phyloP scores from a whole-genome alignment of 2,797 vertebrate species.

The Onychomys torridus region DNA sequence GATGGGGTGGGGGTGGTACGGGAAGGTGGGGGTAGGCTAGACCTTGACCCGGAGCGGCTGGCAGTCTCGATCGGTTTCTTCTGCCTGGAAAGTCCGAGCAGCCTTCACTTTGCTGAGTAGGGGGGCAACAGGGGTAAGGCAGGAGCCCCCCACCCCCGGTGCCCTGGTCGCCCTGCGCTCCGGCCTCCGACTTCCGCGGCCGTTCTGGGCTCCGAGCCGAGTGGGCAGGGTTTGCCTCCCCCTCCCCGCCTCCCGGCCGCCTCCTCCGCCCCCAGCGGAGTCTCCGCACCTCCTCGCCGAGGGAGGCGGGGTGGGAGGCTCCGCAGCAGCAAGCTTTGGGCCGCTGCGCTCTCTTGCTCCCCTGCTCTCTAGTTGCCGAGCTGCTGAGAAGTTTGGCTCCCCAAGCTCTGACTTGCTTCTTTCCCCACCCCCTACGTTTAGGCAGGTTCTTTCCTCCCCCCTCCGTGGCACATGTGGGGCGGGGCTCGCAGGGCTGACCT shows the following conservation, averaged over 20 bases:
- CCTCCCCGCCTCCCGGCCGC: constrained; percentile 70
- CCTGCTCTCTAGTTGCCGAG: neutral
- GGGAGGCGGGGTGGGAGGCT: constrained; percentile 79
- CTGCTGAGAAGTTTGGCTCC: constrained; percentile 72
- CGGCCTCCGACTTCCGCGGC: constrained; percentile 71
- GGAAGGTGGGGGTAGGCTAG: neutral
- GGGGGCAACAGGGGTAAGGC: constrained; percentile 56
- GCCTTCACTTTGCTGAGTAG: constrained; percentile 33
- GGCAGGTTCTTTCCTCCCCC: neutral
- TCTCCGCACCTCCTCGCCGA: constrained; percentile 67
- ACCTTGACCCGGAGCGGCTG: constrained; percentile 54
- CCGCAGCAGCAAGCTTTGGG: constrained; percentile 24
- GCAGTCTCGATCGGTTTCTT: neutral
- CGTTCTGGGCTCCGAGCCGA: constrained; percentile 75
- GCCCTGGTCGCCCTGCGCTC: constrained; percentile 73
- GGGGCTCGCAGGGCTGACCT: neutral
- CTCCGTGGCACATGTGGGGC: constrained; percentile 41
- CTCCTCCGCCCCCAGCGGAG: constrained; percentile 76
- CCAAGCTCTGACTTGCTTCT: neutral
- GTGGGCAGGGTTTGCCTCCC: constrained; percentile 81
- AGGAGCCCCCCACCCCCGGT: constrained; percentile 69
- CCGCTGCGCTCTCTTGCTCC: neutral
- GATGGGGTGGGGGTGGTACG: neutral
- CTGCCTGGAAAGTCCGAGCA: neutral
- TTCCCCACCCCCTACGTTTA: neutral